Conservation (phyloP, 2,888 invertebrate genomes). For the Steinernema hermaphroditum region DNA sequence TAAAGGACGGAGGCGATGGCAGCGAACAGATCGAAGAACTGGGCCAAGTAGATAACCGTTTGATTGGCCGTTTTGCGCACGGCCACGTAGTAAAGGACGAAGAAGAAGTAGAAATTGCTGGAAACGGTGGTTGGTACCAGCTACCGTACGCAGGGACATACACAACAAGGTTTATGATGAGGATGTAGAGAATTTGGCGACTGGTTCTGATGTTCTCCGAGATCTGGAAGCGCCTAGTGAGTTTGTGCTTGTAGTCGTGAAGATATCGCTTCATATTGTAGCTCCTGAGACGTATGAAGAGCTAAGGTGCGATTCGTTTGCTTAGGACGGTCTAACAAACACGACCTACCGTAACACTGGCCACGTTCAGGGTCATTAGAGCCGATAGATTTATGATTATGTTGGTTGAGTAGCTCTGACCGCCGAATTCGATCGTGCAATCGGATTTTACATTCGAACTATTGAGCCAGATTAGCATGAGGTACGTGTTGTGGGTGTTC, state of each 20-base stretch:
- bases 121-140: no score
- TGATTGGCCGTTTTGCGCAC: not conserved
- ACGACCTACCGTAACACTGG: not conserved
- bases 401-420: not conserved
- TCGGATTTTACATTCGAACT: not conserved
- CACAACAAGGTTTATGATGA: not conserved
- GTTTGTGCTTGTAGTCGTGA: not conserved
- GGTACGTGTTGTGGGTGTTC: conserved; percentile 10
- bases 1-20: not conserved
- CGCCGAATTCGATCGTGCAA: not conserved
- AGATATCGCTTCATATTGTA: not conserved
- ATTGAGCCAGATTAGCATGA: not conserved
- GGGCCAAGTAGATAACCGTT: not conserved
- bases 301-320: not conserved
- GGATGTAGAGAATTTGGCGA: conserved; percentile 2
- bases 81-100: conserved; percentile 3
- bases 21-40: conserved; percentile 6
- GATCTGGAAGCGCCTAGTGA: conserved; percentile 1
- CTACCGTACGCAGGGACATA: no score
- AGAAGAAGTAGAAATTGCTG: conserved; percentile 1
- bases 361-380: not conserved
- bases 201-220: conserved; percentile 1
- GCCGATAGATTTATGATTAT: not conserved
- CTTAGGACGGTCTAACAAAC: not conserved
- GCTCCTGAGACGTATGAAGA: not conserved